phyloP scores from a whole-genome alignment of 2,113 vertebrate genomes.

The Dascyllus trimaculatus region DNA sequence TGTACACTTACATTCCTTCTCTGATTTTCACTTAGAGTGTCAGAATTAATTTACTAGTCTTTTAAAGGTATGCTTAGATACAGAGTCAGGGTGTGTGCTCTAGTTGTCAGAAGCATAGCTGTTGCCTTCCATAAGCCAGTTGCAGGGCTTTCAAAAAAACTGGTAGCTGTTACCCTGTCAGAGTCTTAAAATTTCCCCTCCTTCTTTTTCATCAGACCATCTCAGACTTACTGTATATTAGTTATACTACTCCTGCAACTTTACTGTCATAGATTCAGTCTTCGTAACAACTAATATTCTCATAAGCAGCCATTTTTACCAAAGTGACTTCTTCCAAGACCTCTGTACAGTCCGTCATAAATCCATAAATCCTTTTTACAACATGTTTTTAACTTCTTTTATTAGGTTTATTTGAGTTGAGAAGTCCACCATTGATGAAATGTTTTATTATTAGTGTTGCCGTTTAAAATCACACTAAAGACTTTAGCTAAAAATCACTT shows the following conservation, averaged over 20 bases:
- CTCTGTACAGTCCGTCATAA: no score
- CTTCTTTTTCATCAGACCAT: not conserved
- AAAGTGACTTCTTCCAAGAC: no score
- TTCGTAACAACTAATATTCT: not conserved
- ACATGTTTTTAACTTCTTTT: no score
- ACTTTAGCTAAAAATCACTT: no score
- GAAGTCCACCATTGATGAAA: no score
- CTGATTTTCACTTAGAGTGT: not conserved
- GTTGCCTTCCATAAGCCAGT: not conserved
- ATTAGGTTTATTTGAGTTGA: no score
- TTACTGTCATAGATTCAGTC: no score
- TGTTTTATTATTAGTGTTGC: no score
- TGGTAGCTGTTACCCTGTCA: not conserved
- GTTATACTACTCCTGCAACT: not conserved
- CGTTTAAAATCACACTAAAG: no score
- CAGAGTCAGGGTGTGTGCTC: not conserved
- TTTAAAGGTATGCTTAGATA: not conserved
- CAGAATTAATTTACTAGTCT: not conserved
- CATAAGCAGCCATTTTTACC: no score
- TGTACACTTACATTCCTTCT: not conserved
- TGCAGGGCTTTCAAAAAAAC: not conserved
- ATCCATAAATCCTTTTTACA: no score
- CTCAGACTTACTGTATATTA: not conserved
- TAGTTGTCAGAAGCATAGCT: not conserved
- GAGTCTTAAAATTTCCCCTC: not conserved